A percentile compares a stretch with the other conserved stretches of the same genome.
Conservation (phyloP, 1,140 invertebrate species). For the Argopecten irradians region DNA sequence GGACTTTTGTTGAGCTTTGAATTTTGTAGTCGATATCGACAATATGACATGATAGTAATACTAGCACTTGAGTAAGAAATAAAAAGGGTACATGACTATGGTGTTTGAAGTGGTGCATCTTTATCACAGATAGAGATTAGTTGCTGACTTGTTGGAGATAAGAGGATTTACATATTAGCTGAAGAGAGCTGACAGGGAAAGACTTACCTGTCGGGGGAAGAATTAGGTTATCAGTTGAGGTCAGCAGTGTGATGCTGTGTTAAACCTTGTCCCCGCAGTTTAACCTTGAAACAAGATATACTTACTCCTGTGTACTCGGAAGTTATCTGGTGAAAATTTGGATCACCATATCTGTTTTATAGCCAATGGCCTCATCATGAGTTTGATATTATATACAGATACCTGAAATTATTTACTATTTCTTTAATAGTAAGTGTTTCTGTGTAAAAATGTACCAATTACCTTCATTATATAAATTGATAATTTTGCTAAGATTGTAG, state of each 20-base stretch:
- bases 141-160: not conserved
- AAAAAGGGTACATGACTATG: not conserved
- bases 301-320: not conserved
- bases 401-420: no score
- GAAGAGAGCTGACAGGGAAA: not conserved
- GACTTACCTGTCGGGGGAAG: not conserved
- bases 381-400: no score
- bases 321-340: not conserved
- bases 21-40: not conserved
- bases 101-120: constrained; percentile 6
- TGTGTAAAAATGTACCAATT: no score
- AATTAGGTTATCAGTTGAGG: constrained; percentile 15
- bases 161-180: constrained; percentile 16
- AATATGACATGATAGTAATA: not conserved
- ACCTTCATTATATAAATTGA: no score
- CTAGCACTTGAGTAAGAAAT: not conserved
- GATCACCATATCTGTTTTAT: no score
- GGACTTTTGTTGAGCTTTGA: no score
- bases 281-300: constrained; percentile 12
- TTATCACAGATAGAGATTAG: not conserved
- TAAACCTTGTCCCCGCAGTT: not conserved
- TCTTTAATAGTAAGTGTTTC: no score
- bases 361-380: no score
- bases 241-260: constrained; percentile 12
- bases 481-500: no score